Conservation (phyloP, 2,888 invertebrate genomes). For the Agrilus biguttatus region DNA sequence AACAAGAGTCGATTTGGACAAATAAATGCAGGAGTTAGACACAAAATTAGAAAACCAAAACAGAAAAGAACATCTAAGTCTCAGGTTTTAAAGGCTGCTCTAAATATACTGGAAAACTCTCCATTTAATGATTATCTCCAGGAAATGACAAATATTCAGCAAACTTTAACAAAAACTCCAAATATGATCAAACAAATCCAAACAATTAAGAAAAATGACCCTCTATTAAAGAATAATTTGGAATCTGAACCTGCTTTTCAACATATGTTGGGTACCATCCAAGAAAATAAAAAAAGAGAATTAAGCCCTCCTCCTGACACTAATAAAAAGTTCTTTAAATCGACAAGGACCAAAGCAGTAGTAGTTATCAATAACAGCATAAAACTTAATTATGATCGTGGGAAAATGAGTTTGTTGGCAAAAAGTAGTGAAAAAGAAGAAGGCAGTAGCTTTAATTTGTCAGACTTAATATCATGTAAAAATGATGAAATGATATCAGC, state of each 20-base stretch:
- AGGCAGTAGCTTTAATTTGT: conserved; percentile 18
- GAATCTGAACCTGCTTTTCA: neutral
- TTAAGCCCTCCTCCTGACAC: conserved; percentile 12
- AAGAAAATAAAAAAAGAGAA: conserved; percentile 5
- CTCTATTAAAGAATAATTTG: conserved; percentile 1
- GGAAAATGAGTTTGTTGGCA: conserved; percentile 19
- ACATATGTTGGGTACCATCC: neutral
- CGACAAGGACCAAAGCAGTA: conserved; percentile 19
- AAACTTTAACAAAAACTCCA: neutral
- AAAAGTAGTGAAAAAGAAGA: conserved; percentile 6
- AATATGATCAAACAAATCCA: neutral
- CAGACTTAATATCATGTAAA: conserved; percentile 19
- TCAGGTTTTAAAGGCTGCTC: conserved; percentile 17
- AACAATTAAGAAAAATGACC: conserved; percentile 3
- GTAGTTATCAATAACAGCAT: conserved; percentile 29
- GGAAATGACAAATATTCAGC: conserved; percentile 12
- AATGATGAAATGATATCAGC: conserved; percentile 17
- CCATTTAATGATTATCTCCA: conserved; percentile 17
- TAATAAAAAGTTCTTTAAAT: conserved; percentile 33
- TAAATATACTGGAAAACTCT: conserved; percentile 21
- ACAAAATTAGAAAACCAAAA: conserved; percentile 48
- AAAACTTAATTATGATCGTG: conserved; percentile 25
- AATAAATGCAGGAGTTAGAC: conserved; percentile 52
- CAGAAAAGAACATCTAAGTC: conserved; percentile 21
- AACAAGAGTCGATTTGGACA: conserved; percentile 35